Percentiles rank a stretch among this genome's conserved stretches.
phyloP scores from a whole-genome alignment of 2,113 vertebrate genomes.

The Ceyx cyanopectus region DNA sequence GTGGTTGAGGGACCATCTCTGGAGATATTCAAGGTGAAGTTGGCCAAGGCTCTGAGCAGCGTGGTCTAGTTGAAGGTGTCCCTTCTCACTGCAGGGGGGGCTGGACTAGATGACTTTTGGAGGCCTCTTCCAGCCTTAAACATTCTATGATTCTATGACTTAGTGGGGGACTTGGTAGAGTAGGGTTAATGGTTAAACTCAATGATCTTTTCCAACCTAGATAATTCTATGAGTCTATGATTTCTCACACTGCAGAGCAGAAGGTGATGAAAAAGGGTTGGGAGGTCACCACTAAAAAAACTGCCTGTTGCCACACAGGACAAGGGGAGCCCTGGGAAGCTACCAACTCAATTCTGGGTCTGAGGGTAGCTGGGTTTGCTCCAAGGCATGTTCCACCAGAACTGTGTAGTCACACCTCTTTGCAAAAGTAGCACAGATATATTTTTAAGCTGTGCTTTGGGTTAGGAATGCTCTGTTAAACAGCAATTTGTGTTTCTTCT shows the following conservation, averaged over 20 bases:
- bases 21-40: too few species aligned
- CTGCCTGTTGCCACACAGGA: neutral
- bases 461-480: neutral
- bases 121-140: too few species aligned
- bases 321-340: neutral
- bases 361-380: neutral
- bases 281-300: neutral
- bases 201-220: too few species aligned
- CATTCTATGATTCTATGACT: too few species aligned
- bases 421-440: neutral
- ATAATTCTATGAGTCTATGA: too few species aligned
- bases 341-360: fast-evolving
- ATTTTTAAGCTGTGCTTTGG: neutral
- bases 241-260: neutral
- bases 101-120: too few species aligned
- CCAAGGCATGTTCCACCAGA: neutral
- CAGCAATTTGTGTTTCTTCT: neutral
- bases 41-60: too few species aligned
- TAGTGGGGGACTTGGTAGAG: too few species aligned
- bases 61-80: too few species aligned
- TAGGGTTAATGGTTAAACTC: too few species aligned
- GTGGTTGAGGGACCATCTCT: too few species aligned
- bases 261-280: neutral
- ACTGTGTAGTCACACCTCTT: fast-evolving
- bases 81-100: too few species aligned